A percentile compares a stretch with the other conserved stretches of the same genome.
Conservation (phyloP, 2,797 vertebrate species). For the Lophotriccus pileatus region DNA sequence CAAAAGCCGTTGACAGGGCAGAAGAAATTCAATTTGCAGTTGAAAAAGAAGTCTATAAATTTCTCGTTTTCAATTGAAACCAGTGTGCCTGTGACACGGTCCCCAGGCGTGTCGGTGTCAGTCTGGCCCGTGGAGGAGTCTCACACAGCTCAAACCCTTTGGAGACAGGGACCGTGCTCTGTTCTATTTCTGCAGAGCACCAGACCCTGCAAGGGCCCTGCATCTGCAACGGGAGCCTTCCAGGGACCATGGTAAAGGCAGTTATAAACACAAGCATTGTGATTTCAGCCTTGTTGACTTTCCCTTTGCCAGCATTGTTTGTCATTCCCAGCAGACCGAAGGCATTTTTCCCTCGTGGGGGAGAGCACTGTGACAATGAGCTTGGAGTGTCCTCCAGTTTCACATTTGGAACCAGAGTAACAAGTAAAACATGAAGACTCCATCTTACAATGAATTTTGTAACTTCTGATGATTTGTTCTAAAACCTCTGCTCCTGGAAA, state of each 20-base stretch:
- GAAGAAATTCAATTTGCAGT: constrained; percentile 13
- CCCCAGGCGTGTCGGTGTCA: neutral
- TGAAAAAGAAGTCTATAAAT: neutral
- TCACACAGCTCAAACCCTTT: neutral
- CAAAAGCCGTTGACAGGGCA: neutral
- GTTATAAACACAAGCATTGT: neutral
- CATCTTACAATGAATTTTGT: neutral
- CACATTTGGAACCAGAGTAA: neutral
- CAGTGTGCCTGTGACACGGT: neutral
- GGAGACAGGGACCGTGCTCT: neutral
- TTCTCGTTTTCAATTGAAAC: neutral
- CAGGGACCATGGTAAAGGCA: neutral
- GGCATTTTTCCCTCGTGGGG: neutral
- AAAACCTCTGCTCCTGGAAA: neutral
- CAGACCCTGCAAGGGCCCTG: neutral
- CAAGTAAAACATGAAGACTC: neutral
- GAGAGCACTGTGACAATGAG: neutral
- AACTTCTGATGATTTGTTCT: neutral
- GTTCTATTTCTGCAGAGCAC: neutral
- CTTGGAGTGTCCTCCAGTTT: neutral
- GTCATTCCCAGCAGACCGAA: neutral
- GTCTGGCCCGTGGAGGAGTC: neutral
- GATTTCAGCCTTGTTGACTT: neutral
- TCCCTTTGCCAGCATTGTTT: constrained; percentile 40
- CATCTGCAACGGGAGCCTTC: neutral